Evolutionary conservation across 1,140 invertebrate species (phyloP), one percentile per base, ranked within the genome.

Genomic region (Ceratoteleas bidentatus): DNA sequence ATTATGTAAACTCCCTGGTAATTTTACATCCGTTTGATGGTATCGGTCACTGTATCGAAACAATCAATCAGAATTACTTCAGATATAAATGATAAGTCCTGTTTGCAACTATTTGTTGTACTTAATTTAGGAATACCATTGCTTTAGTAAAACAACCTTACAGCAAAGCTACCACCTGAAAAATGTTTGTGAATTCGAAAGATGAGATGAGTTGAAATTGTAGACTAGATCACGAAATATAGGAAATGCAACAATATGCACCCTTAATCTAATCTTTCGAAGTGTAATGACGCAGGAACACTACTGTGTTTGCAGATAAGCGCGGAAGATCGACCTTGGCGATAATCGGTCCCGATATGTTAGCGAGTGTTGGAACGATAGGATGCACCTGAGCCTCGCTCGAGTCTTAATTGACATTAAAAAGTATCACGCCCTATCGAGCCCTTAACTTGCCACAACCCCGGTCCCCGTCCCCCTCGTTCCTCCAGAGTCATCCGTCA

Each of bases 351-450:
- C 84, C 74, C 78, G 84, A 85, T 83, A 85, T 85, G 77, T 81
- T 81, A 75, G 84, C 84, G 84, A 83, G 84, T 85, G 84, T 85
- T 82, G 81, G 84, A 83, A 83, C 84, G 84, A 78, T 80, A 85
- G 73, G 72, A 81, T 56, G 60, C 52, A 50, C 69, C 80, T 65
- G 79, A 65, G 49, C 76, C 73, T 78, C 65, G 74, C 73, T 75
- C 66, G 65, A 60, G 65, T 73, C 54, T 54, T 70, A 81, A 70
- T 81, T 61, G 70, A 76, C 45, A 43, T 64, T 74, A 64, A 70
- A 76, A 74, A 69, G 38, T 70, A 69, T 66, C 38, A 66, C 16
- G 32, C 53, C n/a, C 52, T 54, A 14, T 52, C 36, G 34, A 60
- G 50, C 53, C 52, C 66, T 16, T 38, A 11, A 49, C 61, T 36